These are phyloP conservation scores for Dendrocincla fuliginosa DNA, from an alignment of 2,797 vertebrate genomes.

Conservation along the genomic window DNA sequence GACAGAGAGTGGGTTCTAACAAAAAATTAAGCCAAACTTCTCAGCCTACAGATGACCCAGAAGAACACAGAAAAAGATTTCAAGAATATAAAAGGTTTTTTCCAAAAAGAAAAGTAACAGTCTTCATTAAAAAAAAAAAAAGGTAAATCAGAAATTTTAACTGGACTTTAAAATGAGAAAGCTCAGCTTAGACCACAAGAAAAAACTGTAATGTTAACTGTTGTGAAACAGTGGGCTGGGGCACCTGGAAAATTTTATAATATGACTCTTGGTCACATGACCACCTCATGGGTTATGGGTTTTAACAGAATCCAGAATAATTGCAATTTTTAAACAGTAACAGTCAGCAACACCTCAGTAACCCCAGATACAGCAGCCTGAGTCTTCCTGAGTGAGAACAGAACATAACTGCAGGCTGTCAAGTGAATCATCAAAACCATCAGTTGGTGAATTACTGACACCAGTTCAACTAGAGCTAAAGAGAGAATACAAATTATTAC, in stretches of 20 bases:
- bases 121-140: neutral
- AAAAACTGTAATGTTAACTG: neutral
- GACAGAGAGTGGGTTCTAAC: neutral
- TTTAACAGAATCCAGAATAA: neutral
- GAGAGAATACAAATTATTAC: neutral
- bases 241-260: neutral
- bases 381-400: neutral
- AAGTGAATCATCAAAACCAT: neutral
- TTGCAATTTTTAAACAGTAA: neutral
- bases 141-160: neutral
- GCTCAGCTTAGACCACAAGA: neutral
- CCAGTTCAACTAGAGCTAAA: neutral
- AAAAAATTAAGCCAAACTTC: neutral
- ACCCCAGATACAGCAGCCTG: neutral
- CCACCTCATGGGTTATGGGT: neutral
- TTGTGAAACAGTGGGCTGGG: neutral
- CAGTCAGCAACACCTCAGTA: neutral
- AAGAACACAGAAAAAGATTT: neutral
- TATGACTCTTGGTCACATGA: neutral
- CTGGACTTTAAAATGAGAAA: neutral
- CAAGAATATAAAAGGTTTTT: neutral
- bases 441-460: neutral
- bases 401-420: neutral
- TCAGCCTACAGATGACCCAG: neutral
- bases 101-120: neutral